phyloP scores from a whole-genome alignment of 1,140 invertebrate species.

The Lysiphlebus fabarum region DNA sequence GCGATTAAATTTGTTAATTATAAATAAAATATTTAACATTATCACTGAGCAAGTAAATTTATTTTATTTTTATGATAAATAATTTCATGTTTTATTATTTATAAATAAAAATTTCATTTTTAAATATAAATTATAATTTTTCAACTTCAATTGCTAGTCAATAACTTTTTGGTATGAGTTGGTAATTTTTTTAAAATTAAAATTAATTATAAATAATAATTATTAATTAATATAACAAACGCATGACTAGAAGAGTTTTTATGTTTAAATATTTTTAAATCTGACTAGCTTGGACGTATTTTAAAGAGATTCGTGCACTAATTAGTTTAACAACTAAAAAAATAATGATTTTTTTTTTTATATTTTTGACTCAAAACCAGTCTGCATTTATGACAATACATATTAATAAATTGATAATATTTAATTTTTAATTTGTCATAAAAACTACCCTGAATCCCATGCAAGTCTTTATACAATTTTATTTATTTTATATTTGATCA shows the following conservation, averaged over 20 bases:
- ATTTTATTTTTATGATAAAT: too few relatives aligned
- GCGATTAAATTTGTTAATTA: too few relatives aligned
- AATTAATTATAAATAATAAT: too few relatives aligned
- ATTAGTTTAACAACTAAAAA: conserved; percentile 13
- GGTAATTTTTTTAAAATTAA: too few relatives aligned
- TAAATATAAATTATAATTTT: too few relatives aligned
- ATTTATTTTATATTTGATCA: conserved; percentile 3
- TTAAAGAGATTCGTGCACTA: conserved; percentile 11
- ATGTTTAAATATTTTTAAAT: background rate
- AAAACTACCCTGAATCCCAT: conserved; percentile 13
- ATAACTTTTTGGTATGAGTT: too few relatives aligned
- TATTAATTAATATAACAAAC: background rate
- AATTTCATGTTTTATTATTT: too few relatives aligned
- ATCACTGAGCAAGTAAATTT: too few relatives aligned
- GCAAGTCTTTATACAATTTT: conserved; percentile 1
- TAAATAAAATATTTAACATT: too few relatives aligned
- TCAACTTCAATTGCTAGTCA: too few relatives aligned
- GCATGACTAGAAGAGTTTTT: too few relatives aligned
- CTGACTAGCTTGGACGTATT: conserved; percentile 8
- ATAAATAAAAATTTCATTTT: too few relatives aligned
- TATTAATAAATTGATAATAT: background rate
- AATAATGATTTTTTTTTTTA: conserved; percentile 3
- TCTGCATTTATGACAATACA: conserved; percentile 5
- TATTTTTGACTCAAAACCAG: background rate
- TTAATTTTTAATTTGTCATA: background rate